phyloP scores from a whole-genome alignment of 1,140 invertebrate species.

The Zaprionus gabonicus region DNA sequence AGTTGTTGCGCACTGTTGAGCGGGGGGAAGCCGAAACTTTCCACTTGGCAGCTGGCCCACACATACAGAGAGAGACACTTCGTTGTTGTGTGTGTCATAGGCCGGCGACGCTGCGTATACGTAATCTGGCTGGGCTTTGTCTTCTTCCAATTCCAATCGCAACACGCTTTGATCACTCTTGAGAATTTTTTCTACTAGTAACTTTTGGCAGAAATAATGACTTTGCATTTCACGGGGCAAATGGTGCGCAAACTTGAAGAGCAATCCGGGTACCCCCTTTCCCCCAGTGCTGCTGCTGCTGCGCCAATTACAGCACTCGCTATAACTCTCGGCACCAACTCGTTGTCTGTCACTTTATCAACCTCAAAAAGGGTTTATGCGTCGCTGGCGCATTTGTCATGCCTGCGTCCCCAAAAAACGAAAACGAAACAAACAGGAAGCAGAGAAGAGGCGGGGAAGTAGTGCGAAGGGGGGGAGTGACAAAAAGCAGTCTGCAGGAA shows the following conservation, averaged over 20 bases:
- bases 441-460: neutral
- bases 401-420: conserved; percentile 13
- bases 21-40: conserved; percentile 71
- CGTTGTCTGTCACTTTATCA: conserved; percentile 78
- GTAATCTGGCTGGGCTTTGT: conserved; percentile 43
- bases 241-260: conserved; percentile 63
- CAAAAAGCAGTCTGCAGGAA: conserved; percentile 15
- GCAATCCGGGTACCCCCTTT: neutral
- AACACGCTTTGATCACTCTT: conserved; percentile 5
- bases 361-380: conserved; percentile 67
- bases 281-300: no score
- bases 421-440: conserved; percentile 22
- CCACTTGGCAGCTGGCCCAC: conserved; percentile 59
- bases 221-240: conserved; percentile 65
- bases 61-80: conserved; percentile 30
- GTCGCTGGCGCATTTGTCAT: conserved; percentile 58
- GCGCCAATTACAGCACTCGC: conserved; percentile 31
- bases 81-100: conserved; percentile 12
- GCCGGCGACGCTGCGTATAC: conserved; percentile 58
- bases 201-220: conserved; percentile 61
- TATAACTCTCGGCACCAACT: conserved; percentile 17
- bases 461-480: neutral
- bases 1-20: conserved; percentile 72
- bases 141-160: neutral
- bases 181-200: conserved; percentile 51